A percentile compares a stretch with the other conserved stretches of the same genome.
These are phyloP conservation scores for Scaptomyza tumidula DNA, from an alignment of 2,888 invertebrate genomes.

Conservation along the genomic window DNA sequence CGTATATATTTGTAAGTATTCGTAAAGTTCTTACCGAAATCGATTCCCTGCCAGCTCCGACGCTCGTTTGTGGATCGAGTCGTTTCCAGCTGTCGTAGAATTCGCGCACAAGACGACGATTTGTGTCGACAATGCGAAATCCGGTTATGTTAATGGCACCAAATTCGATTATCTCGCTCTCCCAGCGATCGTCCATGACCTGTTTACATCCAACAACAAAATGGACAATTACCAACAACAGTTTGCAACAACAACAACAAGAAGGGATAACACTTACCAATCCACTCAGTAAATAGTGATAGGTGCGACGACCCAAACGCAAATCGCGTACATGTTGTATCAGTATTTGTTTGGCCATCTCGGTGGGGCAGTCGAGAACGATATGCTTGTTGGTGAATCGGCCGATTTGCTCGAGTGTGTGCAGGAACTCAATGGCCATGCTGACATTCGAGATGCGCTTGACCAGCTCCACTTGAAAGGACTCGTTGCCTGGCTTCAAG, in stretches of 20 bases:
- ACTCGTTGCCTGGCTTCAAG: slow-evolving; percentile 92
- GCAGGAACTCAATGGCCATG: slow-evolving; percentile 94
- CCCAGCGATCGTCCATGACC: slow-evolving; percentile 99
- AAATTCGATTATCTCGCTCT: slow-evolving; percentile 96
- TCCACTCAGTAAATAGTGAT: slow-evolving; percentile 96
- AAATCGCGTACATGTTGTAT: slow-evolving; percentile 95
- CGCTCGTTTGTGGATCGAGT: slow-evolving; percentile 89
- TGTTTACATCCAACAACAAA: slow-evolving; percentile 80
- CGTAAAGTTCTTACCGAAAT: slow-evolving; percentile 89
- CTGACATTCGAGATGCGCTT: slow-evolving; percentile 94
- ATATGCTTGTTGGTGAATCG: slow-evolving; percentile 95
- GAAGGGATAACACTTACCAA: slow-evolving; percentile 88
- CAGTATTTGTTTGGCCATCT: slow-evolving; percentile 95
- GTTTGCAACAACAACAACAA: background rate
- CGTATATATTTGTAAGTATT: background rate
- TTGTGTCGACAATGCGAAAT: slow-evolving; percentile 96
- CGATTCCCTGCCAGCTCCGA: slow-evolving; percentile 92
- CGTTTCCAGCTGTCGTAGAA: slow-evolving; percentile 95
- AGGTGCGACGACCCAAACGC: slow-evolving; percentile 93
- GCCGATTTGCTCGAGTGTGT: slow-evolving; percentile 92
- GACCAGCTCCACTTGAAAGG: slow-evolving; percentile 94
- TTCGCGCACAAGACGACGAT: slow-evolving; percentile 92
- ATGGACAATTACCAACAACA: background rate
- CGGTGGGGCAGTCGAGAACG: slow-evolving; percentile 94
- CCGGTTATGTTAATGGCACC: slow-evolving; percentile 99